Evolutionary conservation across 2,888 invertebrate genomes (phyloP).

Genomic region (Caenorhabditis drosophilae): DNA sequence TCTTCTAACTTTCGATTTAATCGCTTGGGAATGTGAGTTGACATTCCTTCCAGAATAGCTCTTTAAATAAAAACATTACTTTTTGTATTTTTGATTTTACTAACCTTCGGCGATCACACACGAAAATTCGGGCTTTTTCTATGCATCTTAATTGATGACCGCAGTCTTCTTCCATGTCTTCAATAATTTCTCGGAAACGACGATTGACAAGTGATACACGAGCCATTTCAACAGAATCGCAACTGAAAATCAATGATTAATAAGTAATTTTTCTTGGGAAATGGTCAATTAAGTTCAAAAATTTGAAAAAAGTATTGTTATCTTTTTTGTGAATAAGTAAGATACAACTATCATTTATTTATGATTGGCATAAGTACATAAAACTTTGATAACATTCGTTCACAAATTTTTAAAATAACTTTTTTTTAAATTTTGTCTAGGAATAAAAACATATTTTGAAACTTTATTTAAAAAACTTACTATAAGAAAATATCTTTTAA

Average conservation of each 20-base stretch:
- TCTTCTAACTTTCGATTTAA: no score
- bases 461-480: constrained; percentile 9
- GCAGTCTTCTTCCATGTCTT: constrained; percentile 21
- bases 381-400: not conserved
- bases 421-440: not conserved
- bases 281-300: no score
- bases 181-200: constrained; percentile 25
- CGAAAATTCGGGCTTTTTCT: constrained; percentile 28
- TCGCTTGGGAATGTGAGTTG: not conserved
- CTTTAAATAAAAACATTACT: not conserved
- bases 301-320: not conserved
- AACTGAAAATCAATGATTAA: constrained; percentile 17
- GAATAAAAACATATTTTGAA: not conserved
- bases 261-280: no score
- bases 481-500: constrained; percentile 9
- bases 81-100: not conserved
- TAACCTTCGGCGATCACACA: constrained; percentile 25
- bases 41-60: constrained; percentile 30
- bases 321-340: not conserved
- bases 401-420: not conserved
- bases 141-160: constrained; percentile 9
- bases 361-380: not conserved
- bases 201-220: constrained; percentile 17
- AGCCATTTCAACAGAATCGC: constrained; percentile 22
- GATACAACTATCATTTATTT: not conserved